These are phyloP conservation scores for Aphodius granarius DNA, from an alignment of 2,888 invertebrate species.

Conservation along the genomic window DNA sequence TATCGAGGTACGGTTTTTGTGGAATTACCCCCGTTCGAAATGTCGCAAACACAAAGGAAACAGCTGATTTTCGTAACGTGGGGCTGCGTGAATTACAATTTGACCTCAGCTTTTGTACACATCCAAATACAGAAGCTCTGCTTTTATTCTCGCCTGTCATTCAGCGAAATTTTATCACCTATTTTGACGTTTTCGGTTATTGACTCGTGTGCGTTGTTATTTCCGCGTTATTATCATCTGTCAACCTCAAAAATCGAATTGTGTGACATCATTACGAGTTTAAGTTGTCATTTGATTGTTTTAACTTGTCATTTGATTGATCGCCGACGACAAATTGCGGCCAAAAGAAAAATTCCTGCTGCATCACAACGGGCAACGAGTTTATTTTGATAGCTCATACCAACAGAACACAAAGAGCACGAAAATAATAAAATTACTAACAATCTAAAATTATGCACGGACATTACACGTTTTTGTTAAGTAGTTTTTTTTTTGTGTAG, in stretches of 20 bases:
- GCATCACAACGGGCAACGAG: too few relatives aligned
- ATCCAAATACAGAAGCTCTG: too few relatives aligned
- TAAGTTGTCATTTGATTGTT: neutral
- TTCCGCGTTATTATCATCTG: constrained; percentile 6
- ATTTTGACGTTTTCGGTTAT: neutral
- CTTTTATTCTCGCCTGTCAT: too few relatives aligned
- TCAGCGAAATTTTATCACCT: too few relatives aligned
- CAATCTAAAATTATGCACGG: too few relatives aligned
- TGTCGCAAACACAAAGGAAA: constrained; percentile 77
- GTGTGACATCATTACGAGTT: constrained; percentile 1
- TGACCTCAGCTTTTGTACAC: neutral
- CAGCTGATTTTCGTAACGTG: constrained; percentile 70
- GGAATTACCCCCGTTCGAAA: neutral
- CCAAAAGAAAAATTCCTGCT: too few relatives aligned
- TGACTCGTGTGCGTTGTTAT: neutral
- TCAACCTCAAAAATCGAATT: neutral
- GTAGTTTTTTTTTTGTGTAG: too few relatives aligned
- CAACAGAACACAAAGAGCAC: neutral
- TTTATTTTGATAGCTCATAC: neutral
- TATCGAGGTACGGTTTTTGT: neutral
- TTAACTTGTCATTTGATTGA: too few relatives aligned
- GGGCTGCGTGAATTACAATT: constrained; percentile 11
- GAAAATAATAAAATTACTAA: too few relatives aligned
- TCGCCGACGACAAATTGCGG: neutral
- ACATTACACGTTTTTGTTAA: too few relatives aligned